Conservation (phyloP, 2,888 invertebrate species). For the Ferdinandea cuprea region DNA sequence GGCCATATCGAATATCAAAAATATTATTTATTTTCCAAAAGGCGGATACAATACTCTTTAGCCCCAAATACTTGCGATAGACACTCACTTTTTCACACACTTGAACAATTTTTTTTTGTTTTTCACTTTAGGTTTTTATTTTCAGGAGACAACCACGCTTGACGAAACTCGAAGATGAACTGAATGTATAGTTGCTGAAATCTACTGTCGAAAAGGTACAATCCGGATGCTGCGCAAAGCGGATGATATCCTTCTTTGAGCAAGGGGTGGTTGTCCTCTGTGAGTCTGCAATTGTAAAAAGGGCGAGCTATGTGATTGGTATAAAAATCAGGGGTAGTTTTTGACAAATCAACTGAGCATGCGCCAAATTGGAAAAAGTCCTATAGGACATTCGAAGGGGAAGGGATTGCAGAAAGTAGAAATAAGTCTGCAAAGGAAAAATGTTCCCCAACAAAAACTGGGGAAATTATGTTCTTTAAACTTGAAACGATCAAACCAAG, state of each 20-base stretch:
- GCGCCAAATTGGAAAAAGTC: slow-evolving; percentile 41
- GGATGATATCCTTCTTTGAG: slow-evolving; percentile 22
- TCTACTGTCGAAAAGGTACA: slow-evolving; percentile 46
- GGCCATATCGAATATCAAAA: slow-evolving; percentile 63
- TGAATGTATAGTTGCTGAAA: slow-evolving; percentile 58
- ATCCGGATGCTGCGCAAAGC: slow-evolving; percentile 68
- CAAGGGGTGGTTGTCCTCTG: slow-evolving; percentile 65
- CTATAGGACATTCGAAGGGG: neutral
- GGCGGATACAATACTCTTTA: slow-evolving; percentile 1
- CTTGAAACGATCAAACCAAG: slow-evolving; percentile 49
- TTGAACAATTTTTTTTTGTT: slow-evolving; percentile 17
- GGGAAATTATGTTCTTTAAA: slow-evolving; percentile 36
- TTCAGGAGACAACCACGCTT: slow-evolving; percentile 53
- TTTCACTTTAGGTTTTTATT: neutral
- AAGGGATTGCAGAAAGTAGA: neutral
- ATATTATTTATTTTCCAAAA: slow-evolving; percentile 7
- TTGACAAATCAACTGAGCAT: slow-evolving; percentile 52
- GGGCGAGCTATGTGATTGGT: slow-evolving; percentile 54
- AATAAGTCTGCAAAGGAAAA: slow-evolving; percentile 24
- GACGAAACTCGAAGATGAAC: slow-evolving; percentile 57
- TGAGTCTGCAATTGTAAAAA: slow-evolving; percentile 29
- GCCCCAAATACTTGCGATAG: slow-evolving; percentile 5
- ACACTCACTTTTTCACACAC: slow-evolving; percentile 53
- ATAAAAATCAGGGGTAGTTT: slow-evolving; percentile 67
- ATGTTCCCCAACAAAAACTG: slow-evolving; percentile 16